A percentile compares a stretch with the other conserved stretches of the same genome.
Evolutionary conservation across 1,140 invertebrate genomes (phyloP).

Genomic region (Whitmania pigra): DNA sequence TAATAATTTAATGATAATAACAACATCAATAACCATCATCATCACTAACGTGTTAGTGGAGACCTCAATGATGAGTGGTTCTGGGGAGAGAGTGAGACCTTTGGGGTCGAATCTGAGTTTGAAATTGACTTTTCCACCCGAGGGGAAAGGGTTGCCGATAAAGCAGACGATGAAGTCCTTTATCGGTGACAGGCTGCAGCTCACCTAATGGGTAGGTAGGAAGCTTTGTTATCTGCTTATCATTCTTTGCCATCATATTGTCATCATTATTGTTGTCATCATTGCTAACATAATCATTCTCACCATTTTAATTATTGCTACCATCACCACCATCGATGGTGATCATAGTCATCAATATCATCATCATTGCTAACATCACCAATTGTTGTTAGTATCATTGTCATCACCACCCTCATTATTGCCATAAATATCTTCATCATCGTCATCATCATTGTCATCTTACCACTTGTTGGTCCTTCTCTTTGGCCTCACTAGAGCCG

Average conservation of each 20-base stretch:
- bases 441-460: neutral
- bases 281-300: neutral
- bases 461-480: neutral
- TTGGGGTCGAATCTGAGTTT: constrained; percentile 27
- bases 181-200: neutral
- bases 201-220: neutral
- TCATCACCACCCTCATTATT: constrained; percentile 1
- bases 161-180: constrained; percentile 54
- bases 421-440: neutral
- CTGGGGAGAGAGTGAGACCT: constrained; percentile 21
- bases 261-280: neutral
- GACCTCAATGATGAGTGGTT: constrained; percentile 25
- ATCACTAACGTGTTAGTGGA: constrained; percentile 61
- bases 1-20: constrained; percentile 4
- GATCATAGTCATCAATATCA: neutral
- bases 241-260: no score
- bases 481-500: constrained; percentile 34
- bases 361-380: neutral
- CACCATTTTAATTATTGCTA: neutral
- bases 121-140: constrained; percentile 40
- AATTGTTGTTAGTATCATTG: no score
- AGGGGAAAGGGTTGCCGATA: constrained; percentile 72
- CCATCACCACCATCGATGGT: neutral
- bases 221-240: no score
- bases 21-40: neutral